These are phyloP conservation scores for Drosophila histrio DNA, from an alignment of 2,888 invertebrate species.

Conservation along the genomic window DNA sequence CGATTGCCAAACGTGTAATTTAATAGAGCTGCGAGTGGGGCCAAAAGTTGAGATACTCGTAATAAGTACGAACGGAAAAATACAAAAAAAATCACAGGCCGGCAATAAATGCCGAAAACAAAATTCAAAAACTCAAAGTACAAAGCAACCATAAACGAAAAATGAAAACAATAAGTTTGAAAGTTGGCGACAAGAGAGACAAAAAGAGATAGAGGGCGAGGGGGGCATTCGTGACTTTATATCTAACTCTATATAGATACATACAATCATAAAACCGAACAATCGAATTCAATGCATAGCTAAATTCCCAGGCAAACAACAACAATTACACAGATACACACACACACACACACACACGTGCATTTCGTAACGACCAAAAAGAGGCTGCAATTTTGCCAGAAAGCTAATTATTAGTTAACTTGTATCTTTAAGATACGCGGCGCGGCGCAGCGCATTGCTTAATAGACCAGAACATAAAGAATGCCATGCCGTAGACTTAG, in stretches of 20 bases:
- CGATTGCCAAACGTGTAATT: conserved; percentile 77
- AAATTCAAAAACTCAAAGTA: conserved; percentile 59
- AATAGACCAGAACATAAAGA: conserved; percentile 71
- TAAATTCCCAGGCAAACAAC: conserved; percentile 53
- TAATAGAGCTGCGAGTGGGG: conserved; percentile 68
- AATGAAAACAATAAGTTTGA: conserved; percentile 73
- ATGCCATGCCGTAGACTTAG: conserved; percentile 5
- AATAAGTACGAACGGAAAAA: conserved; percentile 38
- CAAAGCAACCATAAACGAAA: conserved; percentile 73
- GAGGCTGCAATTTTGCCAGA: conserved; percentile 68
- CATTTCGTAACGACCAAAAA: conserved; percentile 67
- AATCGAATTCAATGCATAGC: conserved; percentile 64
- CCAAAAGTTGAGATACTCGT: conserved; percentile 70
- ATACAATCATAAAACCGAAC: conserved; percentile 41
- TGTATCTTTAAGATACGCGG: conserved; percentile 76
- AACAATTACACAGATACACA: conserved; percentile 26
- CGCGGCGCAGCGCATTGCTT: conserved; percentile 67
- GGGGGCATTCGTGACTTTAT: conserved; percentile 4
- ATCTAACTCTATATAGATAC: conserved; percentile 1
- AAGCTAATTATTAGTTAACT: conserved; percentile 78
- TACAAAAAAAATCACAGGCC: conserved; percentile 66
- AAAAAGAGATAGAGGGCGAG: not conserved
- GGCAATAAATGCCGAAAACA: conserved; percentile 63
- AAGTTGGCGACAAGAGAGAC: conserved; percentile 42
- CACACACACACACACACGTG: conserved; percentile 37